These are phyloP conservation scores for Atlantisia rogersi DNA, from an alignment of 2,113 vertebrate genomes.

Conservation along the genomic window DNA sequence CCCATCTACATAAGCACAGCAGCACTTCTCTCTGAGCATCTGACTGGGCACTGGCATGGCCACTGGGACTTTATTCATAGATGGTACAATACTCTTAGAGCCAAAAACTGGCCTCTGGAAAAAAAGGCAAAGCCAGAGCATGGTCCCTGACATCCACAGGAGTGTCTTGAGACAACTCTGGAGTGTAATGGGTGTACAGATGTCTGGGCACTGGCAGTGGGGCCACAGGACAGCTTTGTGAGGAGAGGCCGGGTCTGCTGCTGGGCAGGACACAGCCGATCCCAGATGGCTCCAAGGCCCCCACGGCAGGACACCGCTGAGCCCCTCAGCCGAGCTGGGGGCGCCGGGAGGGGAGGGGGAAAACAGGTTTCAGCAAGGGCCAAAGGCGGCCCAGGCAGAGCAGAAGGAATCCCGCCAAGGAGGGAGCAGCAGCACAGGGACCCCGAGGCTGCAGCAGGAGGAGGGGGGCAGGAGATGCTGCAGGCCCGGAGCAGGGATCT, in stretches of 20 bases:
- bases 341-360: too few species aligned
- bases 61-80: not conserved
- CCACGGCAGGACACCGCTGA: not conserved
- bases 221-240: not conserved
- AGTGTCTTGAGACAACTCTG: not conserved
- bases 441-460: too few species aligned
- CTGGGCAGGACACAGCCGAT: too few species aligned
- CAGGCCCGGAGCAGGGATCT: not conserved
- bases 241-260: too few species aligned
- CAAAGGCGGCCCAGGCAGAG: too few species aligned
- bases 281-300: not conserved
- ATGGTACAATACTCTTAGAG: not conserved
- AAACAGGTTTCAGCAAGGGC: too few species aligned
- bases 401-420: too few species aligned
- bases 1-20: fast-evolving
- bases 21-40: not conserved
- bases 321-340: too few species aligned
- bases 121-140: not conserved
- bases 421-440: too few species aligned
- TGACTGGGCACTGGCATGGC: not conserved
- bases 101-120: not conserved
- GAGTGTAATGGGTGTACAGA: fast-evolving
- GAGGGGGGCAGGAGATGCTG: too few species aligned
- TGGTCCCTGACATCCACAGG: not conserved
- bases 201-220: not conserved